A percentile compares a stretch with the other conserved stretches of the same genome.
These are phyloP conservation scores for Ovibos moschatus DNA, from an alignment of 2,113 vertebrate species.

Conservation along the genomic window DNA sequence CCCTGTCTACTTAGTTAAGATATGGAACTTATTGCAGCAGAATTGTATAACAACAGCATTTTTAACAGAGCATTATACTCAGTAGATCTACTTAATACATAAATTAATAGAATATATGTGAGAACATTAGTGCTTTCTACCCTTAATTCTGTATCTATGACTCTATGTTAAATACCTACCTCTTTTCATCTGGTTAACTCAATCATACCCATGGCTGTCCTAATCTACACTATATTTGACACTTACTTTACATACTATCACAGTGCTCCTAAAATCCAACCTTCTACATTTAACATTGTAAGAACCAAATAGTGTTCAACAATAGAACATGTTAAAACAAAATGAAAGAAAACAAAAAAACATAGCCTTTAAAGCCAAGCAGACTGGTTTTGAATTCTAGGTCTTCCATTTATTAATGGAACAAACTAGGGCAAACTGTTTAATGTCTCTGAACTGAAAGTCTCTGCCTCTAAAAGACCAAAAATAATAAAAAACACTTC, in stretches of 20 bases:
- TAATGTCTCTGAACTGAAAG: not conserved
- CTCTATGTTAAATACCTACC: not conserved
- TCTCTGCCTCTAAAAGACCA: not conserved
- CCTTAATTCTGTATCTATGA: not conserved
- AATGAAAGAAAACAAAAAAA: not conserved
- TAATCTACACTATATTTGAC: not conserved
- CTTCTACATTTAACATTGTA: not conserved
- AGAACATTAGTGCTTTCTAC: not conserved
- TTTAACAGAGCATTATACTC: not conserved
- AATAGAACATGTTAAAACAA: not conserved
- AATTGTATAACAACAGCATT: not conserved
- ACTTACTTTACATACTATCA: conserved; percentile 3
- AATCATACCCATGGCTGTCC: not conserved
- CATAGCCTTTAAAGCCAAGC: not conserved
- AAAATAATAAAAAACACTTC: not conserved
- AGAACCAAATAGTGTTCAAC: not conserved
- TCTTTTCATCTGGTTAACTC: not conserved
- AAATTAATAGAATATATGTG: not conserved
- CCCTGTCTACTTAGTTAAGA: not conserved
- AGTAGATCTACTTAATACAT: not conserved
- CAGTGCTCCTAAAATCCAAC: not conserved
- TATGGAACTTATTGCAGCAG: not conserved
- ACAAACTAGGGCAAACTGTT: not conserved
- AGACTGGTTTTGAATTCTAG: not conserved
- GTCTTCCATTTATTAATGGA: not conserved